These are phyloP conservation scores for Anarhynchus alexandrinus DNA, from an alignment of 2,113 vertebrate species.

Conservation along the genomic window DNA sequence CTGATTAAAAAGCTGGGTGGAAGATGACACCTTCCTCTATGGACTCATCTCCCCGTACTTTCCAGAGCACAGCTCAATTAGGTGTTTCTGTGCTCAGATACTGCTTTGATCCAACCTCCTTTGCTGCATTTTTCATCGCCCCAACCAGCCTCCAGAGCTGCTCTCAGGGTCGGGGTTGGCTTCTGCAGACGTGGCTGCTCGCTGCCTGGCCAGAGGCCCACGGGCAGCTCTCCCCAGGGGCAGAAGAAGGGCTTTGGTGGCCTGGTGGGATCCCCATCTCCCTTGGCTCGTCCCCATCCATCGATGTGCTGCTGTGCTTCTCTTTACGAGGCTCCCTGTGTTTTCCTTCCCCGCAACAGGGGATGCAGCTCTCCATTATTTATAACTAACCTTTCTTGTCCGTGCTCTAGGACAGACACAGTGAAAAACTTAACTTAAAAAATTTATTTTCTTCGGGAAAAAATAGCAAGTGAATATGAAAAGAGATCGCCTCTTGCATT, in stretches of 20 bases:
- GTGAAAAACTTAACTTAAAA: constrained; percentile 30
- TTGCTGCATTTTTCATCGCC: neutral
- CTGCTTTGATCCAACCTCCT: neutral
- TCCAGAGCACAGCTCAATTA: neutral
- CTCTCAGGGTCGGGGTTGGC: neutral
- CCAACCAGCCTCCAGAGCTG: rapidly evolving
- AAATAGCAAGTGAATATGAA: neutral
- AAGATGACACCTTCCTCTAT: neutral
- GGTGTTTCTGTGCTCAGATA: neutral
- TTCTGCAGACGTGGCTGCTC: neutral
- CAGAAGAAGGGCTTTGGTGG: neutral
- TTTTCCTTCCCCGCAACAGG: neutral
- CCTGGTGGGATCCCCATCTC: neutral
- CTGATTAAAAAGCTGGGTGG: neutral
- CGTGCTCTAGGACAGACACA: neutral
- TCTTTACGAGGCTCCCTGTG: neutral
- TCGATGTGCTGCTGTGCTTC: neutral
- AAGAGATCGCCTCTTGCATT: neutral
- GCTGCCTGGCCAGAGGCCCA: too few species aligned
- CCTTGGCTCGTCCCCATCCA: neutral
- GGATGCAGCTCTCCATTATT: constrained; percentile 13
- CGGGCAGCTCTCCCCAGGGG: neutral
- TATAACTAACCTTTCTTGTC: constrained; percentile 12
- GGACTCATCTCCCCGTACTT: neutral
- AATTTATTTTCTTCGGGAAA: constrained; percentile 9